Conservation (phyloP, 2,888 invertebrate genomes). For the Diarsia dahlii region DNA sequence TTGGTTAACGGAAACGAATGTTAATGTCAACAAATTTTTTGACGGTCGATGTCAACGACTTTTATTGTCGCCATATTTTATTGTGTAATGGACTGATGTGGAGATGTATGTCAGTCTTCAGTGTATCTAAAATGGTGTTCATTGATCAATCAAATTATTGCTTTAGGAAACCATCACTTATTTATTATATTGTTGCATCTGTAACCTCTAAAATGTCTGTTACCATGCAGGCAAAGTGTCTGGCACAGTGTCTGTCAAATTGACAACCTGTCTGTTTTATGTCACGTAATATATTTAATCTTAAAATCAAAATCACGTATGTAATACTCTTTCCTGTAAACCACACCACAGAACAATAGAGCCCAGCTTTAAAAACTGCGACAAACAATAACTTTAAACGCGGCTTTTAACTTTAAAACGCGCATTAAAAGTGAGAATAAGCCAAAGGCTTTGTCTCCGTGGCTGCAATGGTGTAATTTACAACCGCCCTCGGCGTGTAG, state of each 20-base stretch:
- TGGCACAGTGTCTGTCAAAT: neutral
- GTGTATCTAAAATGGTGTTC: constrained; percentile 9
- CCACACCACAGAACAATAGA: constrained; percentile 15
- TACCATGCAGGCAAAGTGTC: neutral
- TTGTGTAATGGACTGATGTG: constrained; percentile 21
- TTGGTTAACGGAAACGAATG: constrained; percentile 60
- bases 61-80: constrained; percentile 54
- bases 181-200: neutral
- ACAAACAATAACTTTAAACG: constrained; percentile 43
- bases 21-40: constrained; percentile 56
- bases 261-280: neutral
- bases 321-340: neutral
- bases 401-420: constrained; percentile 29
- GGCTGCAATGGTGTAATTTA: constrained; percentile 83
- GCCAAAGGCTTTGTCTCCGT: constrained; percentile 77
- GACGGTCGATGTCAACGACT: constrained; percentile 58
- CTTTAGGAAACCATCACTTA: neutral
- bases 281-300: neutral
- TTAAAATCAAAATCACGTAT: neutral
- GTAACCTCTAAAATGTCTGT: neutral
- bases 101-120: constrained; percentile 17
- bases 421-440: constrained; percentile 71
- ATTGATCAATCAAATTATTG: neutral
- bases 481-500: constrained; percentile 74
- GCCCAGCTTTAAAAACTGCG: constrained; percentile 23